Evolutionary conservation across 2,888 invertebrate species (phyloP), one percentile per base, ranked within the genome.

Genomic region (Idaea biselata): DNA sequence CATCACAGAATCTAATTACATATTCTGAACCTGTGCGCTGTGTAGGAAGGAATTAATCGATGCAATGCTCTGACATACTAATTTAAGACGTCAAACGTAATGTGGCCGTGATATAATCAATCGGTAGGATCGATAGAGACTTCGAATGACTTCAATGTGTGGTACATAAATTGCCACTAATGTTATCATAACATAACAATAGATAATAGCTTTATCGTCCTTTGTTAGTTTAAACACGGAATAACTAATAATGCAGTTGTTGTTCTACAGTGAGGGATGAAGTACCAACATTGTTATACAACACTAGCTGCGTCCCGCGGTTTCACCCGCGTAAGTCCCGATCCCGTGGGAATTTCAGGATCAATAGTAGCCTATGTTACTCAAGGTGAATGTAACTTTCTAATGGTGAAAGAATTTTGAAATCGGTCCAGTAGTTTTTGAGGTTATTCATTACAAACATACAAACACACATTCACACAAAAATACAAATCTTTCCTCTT

Each of bases 21-120:
- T 56, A 56, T 18, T 56, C 56, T 17, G 18, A 18, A 18, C 18
- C 56, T 18, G 55, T 55, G 17, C 56, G 18, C 25, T 18, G 18
- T 18, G 18, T 56, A 56, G 18, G 14, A 18, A 56, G 56, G 56
- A 56, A 56, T 56, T 56, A 56, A 44, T 58, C 54, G 58, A 60
- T 60, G 54, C 31, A 11, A 58, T 11, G 57, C 60, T 58, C 58
- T 56, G 58, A 60, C 60, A 57, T 60, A 64, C 62, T 57, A 59
- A 62, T 57, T 57, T 59, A n/a, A 58, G 31, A 55, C 32, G 59
- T 61, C 53, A 55, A 59, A 17, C 59, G 61, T 58, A 61, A 33
- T 17, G 14, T 55, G 44, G 32, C 18, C 59, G 8, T 53, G 33
- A 54, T 17, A 31, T 16, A 58, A 55, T 58, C 32, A 60, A 18